phyloP scores from a whole-genome alignment of 2,888 invertebrate species.

The Amphiduros pacificus region DNA sequence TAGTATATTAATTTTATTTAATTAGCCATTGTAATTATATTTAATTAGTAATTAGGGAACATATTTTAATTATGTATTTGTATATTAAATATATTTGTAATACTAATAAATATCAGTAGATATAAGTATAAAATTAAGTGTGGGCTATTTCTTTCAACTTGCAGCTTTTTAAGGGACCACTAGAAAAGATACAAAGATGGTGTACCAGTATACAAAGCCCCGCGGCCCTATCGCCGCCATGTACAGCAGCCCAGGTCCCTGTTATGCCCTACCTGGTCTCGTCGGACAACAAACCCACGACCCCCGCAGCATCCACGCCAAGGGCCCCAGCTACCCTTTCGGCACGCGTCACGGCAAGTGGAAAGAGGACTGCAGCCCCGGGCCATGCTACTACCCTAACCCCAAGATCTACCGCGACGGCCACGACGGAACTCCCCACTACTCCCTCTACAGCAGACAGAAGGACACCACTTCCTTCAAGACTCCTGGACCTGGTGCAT shows the following conservation, averaged over 20 bases:
- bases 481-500: constrained; percentile 57
- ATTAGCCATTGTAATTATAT: no score
- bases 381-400: constrained; percentile 30
- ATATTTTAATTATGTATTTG: neutral
- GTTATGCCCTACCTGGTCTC: constrained; percentile 40
- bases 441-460: constrained; percentile 42
- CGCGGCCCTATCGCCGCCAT: constrained; percentile 43
- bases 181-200: constrained; percentile 28
- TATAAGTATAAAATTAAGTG: no score
- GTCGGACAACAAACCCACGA: constrained; percentile 38
- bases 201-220: constrained; percentile 39
- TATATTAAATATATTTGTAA: neutral
- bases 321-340: constrained; percentile 36
- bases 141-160: neutral
- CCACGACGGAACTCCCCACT: constrained; percentile 36
- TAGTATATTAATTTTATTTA: no score
- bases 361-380: constrained; percentile 29
- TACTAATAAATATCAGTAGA: neutral
- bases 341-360: constrained; percentile 33
- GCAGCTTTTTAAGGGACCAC: neutral
- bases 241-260: constrained; percentile 44
- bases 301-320: constrained; percentile 36
- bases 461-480: constrained; percentile 39
- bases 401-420: constrained; percentile 35
- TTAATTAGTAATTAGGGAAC: no score